phyloP scores from a whole-genome alignment of 2,113 vertebrate genomes.

The Thunnus thynnus region DNA sequence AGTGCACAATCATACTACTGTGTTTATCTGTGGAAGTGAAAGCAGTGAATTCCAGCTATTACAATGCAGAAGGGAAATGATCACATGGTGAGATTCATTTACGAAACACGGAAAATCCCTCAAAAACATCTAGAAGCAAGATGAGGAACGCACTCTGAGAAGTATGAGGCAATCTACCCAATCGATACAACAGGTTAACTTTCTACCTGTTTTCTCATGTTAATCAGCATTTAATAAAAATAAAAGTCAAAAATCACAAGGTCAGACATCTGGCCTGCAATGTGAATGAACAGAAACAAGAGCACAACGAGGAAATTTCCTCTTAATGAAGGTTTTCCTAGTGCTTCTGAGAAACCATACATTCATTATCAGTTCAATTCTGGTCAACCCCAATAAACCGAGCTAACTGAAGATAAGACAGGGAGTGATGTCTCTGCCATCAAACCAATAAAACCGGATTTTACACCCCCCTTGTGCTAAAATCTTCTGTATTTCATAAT shows the following conservation, averaged over 20 bases:
- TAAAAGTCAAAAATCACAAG: background rate
- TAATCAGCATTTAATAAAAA: background rate
- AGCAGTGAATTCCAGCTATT: constrained; percentile 22
- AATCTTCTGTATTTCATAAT: constrained; percentile 1
- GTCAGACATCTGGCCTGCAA: background rate
- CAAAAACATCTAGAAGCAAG: background rate
- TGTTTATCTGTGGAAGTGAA: constrained; percentile 3
- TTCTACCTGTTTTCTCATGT: background rate
- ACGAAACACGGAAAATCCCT: background rate
- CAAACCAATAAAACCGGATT: constrained; percentile 23
- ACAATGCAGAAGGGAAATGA: background rate
- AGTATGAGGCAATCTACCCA: background rate
- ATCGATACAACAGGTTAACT: background rate
- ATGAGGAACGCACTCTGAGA: background rate
- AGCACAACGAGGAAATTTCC: background rate
- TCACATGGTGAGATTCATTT: background rate
- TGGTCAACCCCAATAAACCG: constrained; percentile 40
- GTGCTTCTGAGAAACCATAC: constrained; percentile 15
- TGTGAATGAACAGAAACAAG: background rate
- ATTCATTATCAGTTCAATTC: constrained; percentile 22
- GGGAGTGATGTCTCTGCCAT: background rate
- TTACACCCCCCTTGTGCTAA: background rate
- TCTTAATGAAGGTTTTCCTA: background rate
- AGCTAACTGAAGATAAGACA: constrained; percentile 22
- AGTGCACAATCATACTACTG: constrained; percentile 31